Conservation (phyloP, 2,888 invertebrate species). For the Lepetodrilus schrolli region DNA sequence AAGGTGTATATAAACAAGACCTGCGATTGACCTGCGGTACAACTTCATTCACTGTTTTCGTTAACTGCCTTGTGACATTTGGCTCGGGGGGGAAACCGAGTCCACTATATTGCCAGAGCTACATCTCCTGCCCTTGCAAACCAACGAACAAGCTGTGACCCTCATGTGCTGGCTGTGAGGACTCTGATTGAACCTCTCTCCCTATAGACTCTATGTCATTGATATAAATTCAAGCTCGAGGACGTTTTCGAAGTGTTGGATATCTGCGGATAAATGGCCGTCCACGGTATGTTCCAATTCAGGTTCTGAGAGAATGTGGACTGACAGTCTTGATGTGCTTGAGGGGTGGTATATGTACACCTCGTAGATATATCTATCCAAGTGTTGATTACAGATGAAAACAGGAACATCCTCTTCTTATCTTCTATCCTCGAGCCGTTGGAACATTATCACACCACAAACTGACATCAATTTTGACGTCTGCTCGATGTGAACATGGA, state of each 20-base stretch:
- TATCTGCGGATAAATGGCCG: not conserved
- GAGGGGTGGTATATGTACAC: too few species aligned
- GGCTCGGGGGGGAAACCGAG: not conserved
- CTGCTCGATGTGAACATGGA: too few species aligned
- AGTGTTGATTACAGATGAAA: not conserved
- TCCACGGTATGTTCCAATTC: too few species aligned
- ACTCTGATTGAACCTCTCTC: not conserved
- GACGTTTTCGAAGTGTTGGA: not conserved
- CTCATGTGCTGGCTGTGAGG: not conserved
- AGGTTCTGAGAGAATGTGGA: too few species aligned
- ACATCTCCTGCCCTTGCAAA: not conserved
- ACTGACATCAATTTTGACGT: not conserved
- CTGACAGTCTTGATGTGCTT: too few species aligned
- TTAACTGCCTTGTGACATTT: not conserved
- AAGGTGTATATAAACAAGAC: not conserved
- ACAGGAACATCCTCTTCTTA: not conserved
- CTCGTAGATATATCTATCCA: not conserved
- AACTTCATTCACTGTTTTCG: slow-evolving; percentile 4
- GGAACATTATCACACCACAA: not conserved
- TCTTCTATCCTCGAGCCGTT: not conserved
- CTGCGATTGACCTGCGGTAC: not conserved
- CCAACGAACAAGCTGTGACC: not conserved
- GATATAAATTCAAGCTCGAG: too few species aligned
- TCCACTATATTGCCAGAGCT: not conserved
- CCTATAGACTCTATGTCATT: not conserved